A percentile compares a stretch with the other conserved stretches of the same genome.
These are phyloP conservation scores for Drosophila nigrodunni DNA, from an alignment of 1,140 invertebrate species.

Conservation along the genomic window DNA sequence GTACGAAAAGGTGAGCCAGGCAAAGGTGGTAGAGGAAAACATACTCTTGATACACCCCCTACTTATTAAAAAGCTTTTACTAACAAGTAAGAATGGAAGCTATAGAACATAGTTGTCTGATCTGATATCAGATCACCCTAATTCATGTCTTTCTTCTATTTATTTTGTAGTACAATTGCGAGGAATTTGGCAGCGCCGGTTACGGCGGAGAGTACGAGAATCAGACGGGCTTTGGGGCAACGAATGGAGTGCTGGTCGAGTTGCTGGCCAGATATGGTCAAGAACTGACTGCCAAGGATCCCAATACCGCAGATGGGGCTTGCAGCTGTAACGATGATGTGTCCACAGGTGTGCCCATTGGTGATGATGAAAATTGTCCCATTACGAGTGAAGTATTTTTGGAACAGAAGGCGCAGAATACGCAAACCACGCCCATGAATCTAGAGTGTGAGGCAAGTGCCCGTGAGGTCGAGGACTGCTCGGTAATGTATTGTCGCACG, in stretches of 20 bases:
- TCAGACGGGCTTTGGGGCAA: slow-evolving; percentile 97
- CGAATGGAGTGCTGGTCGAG: slow-evolving; percentile 94
- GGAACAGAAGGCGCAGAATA: neutral
- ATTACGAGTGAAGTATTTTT: slow-evolving; percentile 16
- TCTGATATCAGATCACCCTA: too few species aligned
- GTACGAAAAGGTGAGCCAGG: slow-evolving; percentile 93
- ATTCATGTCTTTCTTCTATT: too few species aligned
- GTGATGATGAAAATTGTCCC: neutral
- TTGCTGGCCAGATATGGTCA: slow-evolving; percentile 88
- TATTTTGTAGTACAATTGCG: slow-evolving; percentile 89
- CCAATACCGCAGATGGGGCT: slow-evolving; percentile 15
- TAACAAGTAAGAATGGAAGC: too few species aligned
- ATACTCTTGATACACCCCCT: too few species aligned
- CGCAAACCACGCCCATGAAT: neutral
- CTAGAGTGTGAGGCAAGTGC: neutral
- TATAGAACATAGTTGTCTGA: too few species aligned
- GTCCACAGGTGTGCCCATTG: neutral
- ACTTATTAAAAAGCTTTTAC: too few species aligned
- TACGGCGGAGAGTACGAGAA: slow-evolving; percentile 93
- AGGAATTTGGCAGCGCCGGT: slow-evolving; percentile 89
- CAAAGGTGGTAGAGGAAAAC: too few species aligned
- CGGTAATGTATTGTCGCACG: slow-evolving; percentile 6
- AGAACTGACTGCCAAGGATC: slow-evolving; percentile 64
- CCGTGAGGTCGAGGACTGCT: neutral
- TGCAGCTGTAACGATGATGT: neutral